These are phyloP conservation scores for Hypotaenidia okinawae DNA, from an alignment of 2,797 vertebrate species.

Conservation along the genomic window DNA sequence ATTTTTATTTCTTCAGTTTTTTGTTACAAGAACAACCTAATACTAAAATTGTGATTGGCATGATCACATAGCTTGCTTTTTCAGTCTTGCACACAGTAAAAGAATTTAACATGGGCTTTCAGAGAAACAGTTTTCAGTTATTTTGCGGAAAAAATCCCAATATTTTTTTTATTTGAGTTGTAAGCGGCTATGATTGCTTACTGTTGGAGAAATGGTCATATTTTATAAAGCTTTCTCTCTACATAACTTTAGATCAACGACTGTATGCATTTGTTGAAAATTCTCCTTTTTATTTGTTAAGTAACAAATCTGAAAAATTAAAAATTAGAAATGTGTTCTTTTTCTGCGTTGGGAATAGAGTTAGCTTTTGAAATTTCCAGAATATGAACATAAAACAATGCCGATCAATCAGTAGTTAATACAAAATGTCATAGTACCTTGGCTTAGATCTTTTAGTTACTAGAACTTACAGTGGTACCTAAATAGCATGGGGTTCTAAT, in stretches of 20 bases:
- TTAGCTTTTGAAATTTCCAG: background rate
- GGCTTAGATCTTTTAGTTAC: background rate
- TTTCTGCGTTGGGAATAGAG: background rate
- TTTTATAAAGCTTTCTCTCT: background rate
- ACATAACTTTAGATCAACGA: background rate
- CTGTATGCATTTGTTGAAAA: background rate
- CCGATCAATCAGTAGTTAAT: background rate
- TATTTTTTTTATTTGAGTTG: background rate
- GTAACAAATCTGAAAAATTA: slow-evolving; percentile 36
- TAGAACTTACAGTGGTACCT: background rate
- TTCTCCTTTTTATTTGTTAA: background rate
- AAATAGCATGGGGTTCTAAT: background rate
- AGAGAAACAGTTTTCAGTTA: background rate
- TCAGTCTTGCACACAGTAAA: background rate
- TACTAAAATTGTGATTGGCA: background rate
- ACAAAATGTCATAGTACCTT: background rate
- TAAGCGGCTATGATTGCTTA: background rate
- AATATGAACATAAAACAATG: background rate
- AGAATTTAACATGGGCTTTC: background rate
- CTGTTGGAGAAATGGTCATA: background rate
- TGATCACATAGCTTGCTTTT: background rate
- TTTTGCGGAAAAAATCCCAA: background rate
- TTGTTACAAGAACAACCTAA: slow-evolving; percentile 23
- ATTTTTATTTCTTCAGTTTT: slow-evolving; percentile 53
- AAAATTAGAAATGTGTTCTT: slow-evolving; percentile 5